Base-by-base conservation (phyloP, 2,113 vertebrate genomes). In the Nothobranchius furzeri region DNA sequence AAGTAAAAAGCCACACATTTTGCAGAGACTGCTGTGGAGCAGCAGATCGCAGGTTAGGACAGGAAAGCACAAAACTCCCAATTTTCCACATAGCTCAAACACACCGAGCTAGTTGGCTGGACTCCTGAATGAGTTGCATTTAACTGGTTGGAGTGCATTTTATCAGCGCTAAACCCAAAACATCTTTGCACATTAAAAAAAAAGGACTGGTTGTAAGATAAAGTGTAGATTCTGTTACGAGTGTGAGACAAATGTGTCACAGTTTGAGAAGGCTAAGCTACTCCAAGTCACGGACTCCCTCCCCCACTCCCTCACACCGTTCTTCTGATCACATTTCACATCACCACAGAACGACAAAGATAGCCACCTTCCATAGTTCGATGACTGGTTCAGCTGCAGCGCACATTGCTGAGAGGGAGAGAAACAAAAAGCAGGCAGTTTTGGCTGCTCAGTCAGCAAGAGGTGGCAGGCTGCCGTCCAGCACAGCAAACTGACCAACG, bases 401-500 rank as follows among this genome's bases (percentile, higher is more conserved):
- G 77, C 83, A 83, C 78, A 68, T 83, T 74, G 85, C 80, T 30
- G 77, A 81, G 69, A 78, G 78, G 60, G 78, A 68, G 70, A 86
- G 75, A 87, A 88, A 91, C 81, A 89, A 89, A 89, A 89, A 85
- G 88, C 90, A 87, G 88, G 85, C 88, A 85, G 83, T 87, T 88
- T 89, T 82, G 87, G 83, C 78, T 90, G 90, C 90, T 81, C 84
- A 88, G 87, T 90, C 90, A 91, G 90, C 88, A 89, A 87, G 84
- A 82, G 84, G 83, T 82, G 79, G 86, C 77, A 83, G 77, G 75
- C 83, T 81, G 79, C 80, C 61, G 75, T 77, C 85, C 87, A 85
- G 79, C 66, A 75, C 81, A 80, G 81, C 42, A 64, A 60, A 76
- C 64, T 56, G 76, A 68, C 84, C 70, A 70, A 85, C 78, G 69